phyloP scores from a whole-genome alignment of 2,113 vertebrate genomes.

The Spermophilus dauricus region DNA sequence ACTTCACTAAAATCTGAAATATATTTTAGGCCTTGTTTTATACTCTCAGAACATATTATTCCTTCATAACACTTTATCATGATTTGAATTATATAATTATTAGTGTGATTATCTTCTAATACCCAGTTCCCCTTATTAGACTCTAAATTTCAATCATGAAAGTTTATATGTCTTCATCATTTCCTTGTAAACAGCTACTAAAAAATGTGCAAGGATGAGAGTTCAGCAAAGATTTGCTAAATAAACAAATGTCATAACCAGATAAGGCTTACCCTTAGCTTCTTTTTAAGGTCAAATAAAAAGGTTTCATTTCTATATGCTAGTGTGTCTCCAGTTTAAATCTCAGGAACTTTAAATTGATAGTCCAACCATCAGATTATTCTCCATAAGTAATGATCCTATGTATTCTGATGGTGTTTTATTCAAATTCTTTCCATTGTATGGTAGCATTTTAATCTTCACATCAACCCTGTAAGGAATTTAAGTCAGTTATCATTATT shows the following conservation, averaged over 20 bases:
- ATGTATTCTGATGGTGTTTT: not conserved
- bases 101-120: not conserved
- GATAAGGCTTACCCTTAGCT: not conserved
- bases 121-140: not conserved
- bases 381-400: not conserved
- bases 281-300: slow-evolving; percentile 4
- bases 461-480: not conserved
- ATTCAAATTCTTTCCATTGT: not conserved
- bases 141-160: not conserved
- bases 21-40: not conserved
- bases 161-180: not conserved
- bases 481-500: not conserved
- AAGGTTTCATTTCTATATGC: not conserved
- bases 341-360: not conserved
- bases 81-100: not conserved
- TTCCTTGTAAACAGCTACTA: not conserved
- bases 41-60: not conserved
- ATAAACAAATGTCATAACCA: not conserved
- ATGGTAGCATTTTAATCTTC: not conserved
- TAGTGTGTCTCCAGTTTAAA: not conserved
- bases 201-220: not conserved
- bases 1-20: not conserved
- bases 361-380: not conserved
- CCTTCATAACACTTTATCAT: not conserved
- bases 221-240: not conserved